Base-by-base conservation (phyloP, 1,140 invertebrate species). In the Bombyx mori region DNA sequence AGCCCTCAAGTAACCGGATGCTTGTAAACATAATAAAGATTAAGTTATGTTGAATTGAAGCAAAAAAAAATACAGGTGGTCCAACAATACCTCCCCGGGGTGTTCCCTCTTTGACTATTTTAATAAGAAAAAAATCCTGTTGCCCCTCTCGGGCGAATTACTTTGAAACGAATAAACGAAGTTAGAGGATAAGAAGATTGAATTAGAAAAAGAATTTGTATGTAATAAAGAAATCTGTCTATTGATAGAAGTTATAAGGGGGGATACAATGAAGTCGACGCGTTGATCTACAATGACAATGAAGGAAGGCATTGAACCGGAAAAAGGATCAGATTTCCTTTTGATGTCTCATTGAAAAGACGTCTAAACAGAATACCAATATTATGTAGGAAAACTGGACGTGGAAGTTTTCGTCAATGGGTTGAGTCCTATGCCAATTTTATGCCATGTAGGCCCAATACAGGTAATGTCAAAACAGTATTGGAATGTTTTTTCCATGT, bases 21-120 rank as follows among this genome's bases (percentile, higher is more conserved):
- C 73, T 76, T 67, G 76, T 85, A 85, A 70, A 82, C 68, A 81
- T 80, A 84, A 86, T 83, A 85, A 42, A 83, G 77, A 82, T 86
- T 86, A 82, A 75, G 74, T 82, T 73, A 71, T 71, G 69, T 76
- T 72, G 63, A 70, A 77, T 69, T 81, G 72, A 68, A 49, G 61
- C 56, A 61, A 66, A 75, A 81, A 81, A 75, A 79, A 68, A 69
- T 82, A 73, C 79, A 84, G 78, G 82, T 87, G 76, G 68, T 64
- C 67, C 60, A 76, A 87, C 84, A 87, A 86, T 83, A 66, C 66
- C 47, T 71, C 81, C 77, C 77, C 69, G 52, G 69, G 63, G 79
- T 58, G 60, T 67, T 71, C 69, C 73, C 69, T 67, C 68, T 72
- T 79, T 69, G 72, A 80, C 75, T 79, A 81, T 81, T 82, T 84